These are phyloP conservation scores for Isoperla grammatica DNA, from an alignment of 2,888 invertebrate genomes.

Conservation along the genomic window DNA sequence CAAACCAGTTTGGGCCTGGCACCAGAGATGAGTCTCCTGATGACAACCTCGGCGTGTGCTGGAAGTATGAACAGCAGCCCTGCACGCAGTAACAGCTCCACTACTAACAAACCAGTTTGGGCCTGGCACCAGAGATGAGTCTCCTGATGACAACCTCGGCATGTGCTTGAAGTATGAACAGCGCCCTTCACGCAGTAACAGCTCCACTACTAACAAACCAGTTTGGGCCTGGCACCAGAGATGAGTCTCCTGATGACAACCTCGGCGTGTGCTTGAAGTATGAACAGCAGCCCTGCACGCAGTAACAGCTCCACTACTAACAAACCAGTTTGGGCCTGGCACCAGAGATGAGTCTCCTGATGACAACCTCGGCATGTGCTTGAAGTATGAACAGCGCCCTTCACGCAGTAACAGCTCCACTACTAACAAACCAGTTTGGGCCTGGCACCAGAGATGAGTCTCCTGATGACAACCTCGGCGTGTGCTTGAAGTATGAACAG, in stretches of 20 bases:
- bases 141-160: slow-evolving; percentile 78
- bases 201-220: background rate
- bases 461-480: too few species aligned
- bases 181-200: slow-evolving; percentile 49
- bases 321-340: too few species aligned
- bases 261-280: slow-evolving; percentile 73
- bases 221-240: slow-evolving; percentile 62
- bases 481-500: too few species aligned
- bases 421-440: too few species aligned
- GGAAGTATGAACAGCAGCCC: slow-evolving; percentile 64
- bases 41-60: slow-evolving; percentile 75
- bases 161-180: slow-evolving; percentile 72
- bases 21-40: slow-evolving; percentile 62
- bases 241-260: slow-evolving; percentile 70
- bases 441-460: too few species aligned
- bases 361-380: too few species aligned
- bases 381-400: too few species aligned
- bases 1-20: slow-evolving; percentile 71
- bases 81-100: slow-evolving; percentile 43
- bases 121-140: too few species aligned
- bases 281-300: slow-evolving; percentile 60
- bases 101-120: too few species aligned
- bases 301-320: too few species aligned
- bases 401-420: too few species aligned
- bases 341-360: too few species aligned